A percentile compares a stretch with the other conserved stretches of the same genome.
Evolutionary conservation across 2,113 vertebrate genomes (phyloP).

Genomic region (Myotis yumanensis): DNA sequence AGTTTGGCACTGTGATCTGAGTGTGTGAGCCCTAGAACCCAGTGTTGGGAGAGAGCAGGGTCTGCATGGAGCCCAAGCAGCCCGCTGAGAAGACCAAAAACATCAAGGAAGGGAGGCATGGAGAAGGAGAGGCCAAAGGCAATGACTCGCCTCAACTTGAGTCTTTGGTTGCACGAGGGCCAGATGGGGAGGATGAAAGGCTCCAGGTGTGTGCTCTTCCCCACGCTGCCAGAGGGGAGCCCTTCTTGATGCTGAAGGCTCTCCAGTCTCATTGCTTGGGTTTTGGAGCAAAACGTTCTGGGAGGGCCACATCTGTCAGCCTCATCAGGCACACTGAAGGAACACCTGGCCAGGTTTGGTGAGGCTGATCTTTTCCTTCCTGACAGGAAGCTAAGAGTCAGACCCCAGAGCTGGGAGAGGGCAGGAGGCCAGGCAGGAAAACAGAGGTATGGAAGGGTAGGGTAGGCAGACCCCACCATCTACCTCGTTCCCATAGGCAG

Average conservation of each 20-base stretch:
- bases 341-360: neutral
- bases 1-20: neutral
- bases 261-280: neutral
- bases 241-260: neutral
- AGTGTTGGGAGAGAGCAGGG: neutral
- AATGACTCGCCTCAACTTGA: neutral
- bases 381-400: constrained; percentile 7
- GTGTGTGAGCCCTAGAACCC: neutral
- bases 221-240: neutral
- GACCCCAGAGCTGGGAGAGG: neutral
- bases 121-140: neutral
- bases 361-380: constrained; percentile 16
- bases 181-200: neutral
- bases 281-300: neutral
- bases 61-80: neutral
- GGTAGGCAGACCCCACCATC: neutral
- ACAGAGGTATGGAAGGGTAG: neutral
- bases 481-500: neutral
- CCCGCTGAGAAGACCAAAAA: neutral
- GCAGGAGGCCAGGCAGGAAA: neutral
- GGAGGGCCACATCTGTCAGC: neutral
- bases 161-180: neutral
- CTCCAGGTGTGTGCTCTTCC: neutral
- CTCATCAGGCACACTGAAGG: neutral
- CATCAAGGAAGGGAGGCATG: neutral